Percentiles rank a stretch among this genome's conserved stretches.
These are phyloP conservation scores for Pristionchus fissidentatus DNA, from an alignment of 2,888 invertebrate genomes.

Conservation along the genomic window DNA sequence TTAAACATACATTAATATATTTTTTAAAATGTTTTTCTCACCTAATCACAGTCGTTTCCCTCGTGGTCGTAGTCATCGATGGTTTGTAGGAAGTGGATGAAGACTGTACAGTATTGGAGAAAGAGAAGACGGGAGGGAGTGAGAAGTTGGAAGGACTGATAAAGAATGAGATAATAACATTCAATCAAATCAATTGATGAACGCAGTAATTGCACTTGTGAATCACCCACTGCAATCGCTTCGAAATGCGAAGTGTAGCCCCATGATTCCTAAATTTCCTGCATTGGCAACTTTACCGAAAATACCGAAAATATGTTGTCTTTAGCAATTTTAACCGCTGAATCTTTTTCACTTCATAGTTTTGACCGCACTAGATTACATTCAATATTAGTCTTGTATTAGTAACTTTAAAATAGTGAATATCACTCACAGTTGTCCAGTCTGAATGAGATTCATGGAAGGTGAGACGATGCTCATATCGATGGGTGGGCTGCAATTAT, in stretches of 20 bases:
- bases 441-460: slow-evolving; percentile 16
- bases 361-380: too few species aligned
- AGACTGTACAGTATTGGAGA: not conserved
- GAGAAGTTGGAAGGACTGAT: slow-evolving; percentile 33
- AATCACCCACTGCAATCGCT: too few species aligned
- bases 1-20: not conserved
- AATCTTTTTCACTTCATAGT: too few species aligned
- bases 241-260: too few species aligned
- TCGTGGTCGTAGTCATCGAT: not conserved
- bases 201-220: not conserved
- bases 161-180: not conserved
- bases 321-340: too few species aligned
- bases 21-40: not conserved
- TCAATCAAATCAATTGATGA: too few species aligned
- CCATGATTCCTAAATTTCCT: too few species aligned
- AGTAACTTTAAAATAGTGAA: not conserved
- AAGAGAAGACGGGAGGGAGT: slow-evolving; percentile 41
- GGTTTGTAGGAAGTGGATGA: not conserved
- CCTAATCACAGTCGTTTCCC: slow-evolving; percentile 2
- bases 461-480: slow-evolving; percentile 36
- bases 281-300: too few species aligned
- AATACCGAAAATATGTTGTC: too few species aligned
- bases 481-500: slow-evolving; percentile 24
- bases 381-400: too few species aligned
- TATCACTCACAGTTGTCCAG: slow-evolving; percentile 2